Conservation (phyloP, 2,888 invertebrate genomes). For the Scaptomyza caliginosa region DNA sequence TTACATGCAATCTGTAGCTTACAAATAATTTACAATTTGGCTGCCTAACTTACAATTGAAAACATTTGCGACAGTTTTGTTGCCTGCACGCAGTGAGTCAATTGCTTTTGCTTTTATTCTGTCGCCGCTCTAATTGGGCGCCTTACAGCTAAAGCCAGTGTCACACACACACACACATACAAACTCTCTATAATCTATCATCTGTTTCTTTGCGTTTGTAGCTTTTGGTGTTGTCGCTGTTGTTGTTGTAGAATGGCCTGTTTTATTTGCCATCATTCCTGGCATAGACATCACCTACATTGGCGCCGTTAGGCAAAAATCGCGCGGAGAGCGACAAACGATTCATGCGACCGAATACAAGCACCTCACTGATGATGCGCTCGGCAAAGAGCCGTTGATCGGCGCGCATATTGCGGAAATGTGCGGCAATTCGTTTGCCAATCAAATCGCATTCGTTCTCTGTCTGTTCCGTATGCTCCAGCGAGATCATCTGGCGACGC, state of each 20-base stretch:
- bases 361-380: conserved; percentile 64
- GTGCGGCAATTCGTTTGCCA: conserved; percentile 63
- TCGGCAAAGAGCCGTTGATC: conserved; percentile 67
- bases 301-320: conserved; percentile 45
- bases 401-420: conserved; percentile 63
- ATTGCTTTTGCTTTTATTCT: conserved; percentile 35
- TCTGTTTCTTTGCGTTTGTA: neutral
- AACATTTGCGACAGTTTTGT: conserved; percentile 24
- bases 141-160: conserved; percentile 29
- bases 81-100: conserved; percentile 6
- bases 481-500: conserved; percentile 22
- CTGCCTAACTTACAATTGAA: neutral
- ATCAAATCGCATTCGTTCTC: conserved; percentile 65
- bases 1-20: neutral
- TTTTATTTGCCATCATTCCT: conserved; percentile 9
- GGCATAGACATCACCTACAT: conserved; percentile 22
- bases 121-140: conserved; percentile 42
- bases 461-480: conserved; percentile 23
- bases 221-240: neutral
- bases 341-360: conserved; percentile 66
- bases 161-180: conserved; percentile 1
- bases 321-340: conserved; percentile 52
- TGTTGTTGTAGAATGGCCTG: neutral
- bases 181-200: neutral
- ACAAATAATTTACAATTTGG: neutral